phyloP scores from a whole-genome alignment of 2,888 invertebrate species.

The Scaptomyza caliginosa region DNA sequence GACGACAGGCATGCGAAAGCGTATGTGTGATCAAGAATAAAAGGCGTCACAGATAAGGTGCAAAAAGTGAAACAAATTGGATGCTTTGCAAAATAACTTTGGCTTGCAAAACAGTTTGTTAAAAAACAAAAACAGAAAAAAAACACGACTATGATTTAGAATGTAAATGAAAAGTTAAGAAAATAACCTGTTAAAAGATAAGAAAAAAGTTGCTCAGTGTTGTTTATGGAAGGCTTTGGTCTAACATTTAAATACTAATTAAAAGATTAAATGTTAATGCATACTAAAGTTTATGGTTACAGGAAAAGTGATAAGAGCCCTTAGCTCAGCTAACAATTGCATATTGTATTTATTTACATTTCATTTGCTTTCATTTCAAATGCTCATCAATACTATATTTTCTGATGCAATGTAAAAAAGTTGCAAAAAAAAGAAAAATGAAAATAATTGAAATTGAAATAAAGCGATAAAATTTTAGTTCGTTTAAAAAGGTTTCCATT shows the following conservation, averaged over 20 bases:
- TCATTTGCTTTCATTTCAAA: background rate
- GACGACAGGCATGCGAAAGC: slow-evolving; percentile 13
- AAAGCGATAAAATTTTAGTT: too few relatives aligned
- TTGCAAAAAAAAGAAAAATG: background rate
- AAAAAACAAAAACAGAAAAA: background rate
- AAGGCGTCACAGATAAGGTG: slow-evolving; percentile 20
- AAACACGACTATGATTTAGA: background rate
- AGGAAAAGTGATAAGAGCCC: background rate
- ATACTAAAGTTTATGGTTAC: slow-evolving; percentile 3
- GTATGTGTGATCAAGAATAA: slow-evolving; percentile 37
- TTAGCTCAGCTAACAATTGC: too few relatives aligned
- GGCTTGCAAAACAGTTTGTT: slow-evolving; percentile 15
- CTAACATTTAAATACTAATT: slow-evolving; percentile 26
- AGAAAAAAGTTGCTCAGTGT: background rate
- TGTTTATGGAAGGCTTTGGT: background rate
- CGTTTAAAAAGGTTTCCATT: too few relatives aligned
- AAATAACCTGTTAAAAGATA: background rate
- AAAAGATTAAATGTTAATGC: slow-evolving; percentile 30
- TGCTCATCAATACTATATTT: background rate
- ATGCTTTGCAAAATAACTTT: slow-evolving; percentile 27
- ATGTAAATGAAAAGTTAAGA: slow-evolving; percentile 1
- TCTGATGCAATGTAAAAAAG: background rate
- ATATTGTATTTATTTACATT: background rate
- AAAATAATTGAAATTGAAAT: too few relatives aligned
- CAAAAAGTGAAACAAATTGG: slow-evolving; percentile 33